A percentile compares a stretch with the other conserved stretches of the same genome.
Conservation (phyloP, 2,797 vertebrate genomes). For the Amphiprion clarkii region DNA sequence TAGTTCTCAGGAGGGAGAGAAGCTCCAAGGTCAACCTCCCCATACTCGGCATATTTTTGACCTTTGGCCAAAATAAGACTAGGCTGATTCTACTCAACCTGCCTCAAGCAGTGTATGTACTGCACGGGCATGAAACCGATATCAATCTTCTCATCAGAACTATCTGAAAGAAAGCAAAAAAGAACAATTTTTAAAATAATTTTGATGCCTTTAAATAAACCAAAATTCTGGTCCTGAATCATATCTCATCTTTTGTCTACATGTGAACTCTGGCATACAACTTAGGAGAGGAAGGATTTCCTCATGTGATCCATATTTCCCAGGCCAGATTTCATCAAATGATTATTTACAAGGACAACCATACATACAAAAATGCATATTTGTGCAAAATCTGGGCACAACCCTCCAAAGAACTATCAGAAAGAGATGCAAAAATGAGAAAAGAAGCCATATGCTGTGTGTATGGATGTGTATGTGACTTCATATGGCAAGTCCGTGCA, state of each 20-base stretch:
- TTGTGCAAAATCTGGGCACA: not conserved
- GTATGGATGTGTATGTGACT: not conserved
- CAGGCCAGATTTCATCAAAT: slow-evolving; percentile 11
- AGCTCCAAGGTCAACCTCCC: not conserved
- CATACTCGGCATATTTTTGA: not conserved
- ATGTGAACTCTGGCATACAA: too few species aligned
- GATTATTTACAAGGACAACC: slow-evolving; percentile 9
- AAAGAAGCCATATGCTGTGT: slow-evolving; percentile 37
- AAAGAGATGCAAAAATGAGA: slow-evolving; percentile 10
- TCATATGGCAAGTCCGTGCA: not conserved
- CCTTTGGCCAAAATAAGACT: not conserved
- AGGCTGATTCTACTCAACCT: not conserved
- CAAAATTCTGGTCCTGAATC: not conserved
- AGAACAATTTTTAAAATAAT: not conserved
- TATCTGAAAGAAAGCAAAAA: not conserved
- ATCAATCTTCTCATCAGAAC: not conserved
- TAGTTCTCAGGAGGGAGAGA: not conserved
- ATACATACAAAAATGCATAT: not conserved
- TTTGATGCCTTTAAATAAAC: not conserved
- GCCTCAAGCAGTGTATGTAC: too few species aligned
- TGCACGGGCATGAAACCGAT: not conserved
- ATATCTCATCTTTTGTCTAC: not conserved
- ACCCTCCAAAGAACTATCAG: not conserved
- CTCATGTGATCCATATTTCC: not conserved
- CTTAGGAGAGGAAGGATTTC: not conserved